These are phyloP conservation scores for Garra rufa DNA, from an alignment of 2,113 vertebrate genomes.

Conservation along the genomic window DNA sequence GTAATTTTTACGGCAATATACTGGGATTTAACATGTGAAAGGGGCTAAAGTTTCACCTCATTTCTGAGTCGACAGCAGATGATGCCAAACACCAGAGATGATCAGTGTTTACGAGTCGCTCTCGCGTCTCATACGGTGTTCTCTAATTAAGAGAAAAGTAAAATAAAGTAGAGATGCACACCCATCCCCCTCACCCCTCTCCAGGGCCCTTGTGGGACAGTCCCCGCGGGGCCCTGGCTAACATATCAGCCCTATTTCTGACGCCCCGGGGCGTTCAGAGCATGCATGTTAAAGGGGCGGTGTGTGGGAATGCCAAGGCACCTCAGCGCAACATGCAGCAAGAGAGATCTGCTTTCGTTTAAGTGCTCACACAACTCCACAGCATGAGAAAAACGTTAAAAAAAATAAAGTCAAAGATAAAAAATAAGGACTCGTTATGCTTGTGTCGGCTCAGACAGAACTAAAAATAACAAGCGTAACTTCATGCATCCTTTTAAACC, in stretches of 20 bases:
- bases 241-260: constrained; percentile 80
- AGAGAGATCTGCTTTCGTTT: constrained; percentile 71
- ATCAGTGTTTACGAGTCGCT: constrained; percentile 50
- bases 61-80: constrained; percentile 54
- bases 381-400: constrained; percentile 58
- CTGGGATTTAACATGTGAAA: not conserved
- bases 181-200: constrained; percentile 44
- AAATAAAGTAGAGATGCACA: constrained; percentile 73
- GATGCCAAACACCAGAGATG: not conserved
- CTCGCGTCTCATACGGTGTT: constrained; percentile 64
- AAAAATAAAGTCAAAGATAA: constrained; percentile 51
- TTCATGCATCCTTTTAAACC: constrained; percentile 70
- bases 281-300: constrained; percentile 77
- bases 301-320: constrained; percentile 77
- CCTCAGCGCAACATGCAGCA: constrained; percentile 77
- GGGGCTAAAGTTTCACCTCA: constrained; percentile 59
- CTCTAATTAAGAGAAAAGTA: constrained; percentile 77
- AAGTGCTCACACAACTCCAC: constrained; percentile 60
- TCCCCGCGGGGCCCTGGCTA: constrained; percentile 56
- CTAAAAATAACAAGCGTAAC: constrained; percentile 66
- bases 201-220: constrained; percentile 68
- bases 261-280: constrained; percentile 77
- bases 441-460: constrained; percentile 50
- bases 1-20: not conserved
- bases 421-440: constrained; percentile 25